Evolutionary conservation across 2,888 invertebrate genomes (phyloP).

Genomic region (Acanthosepion esculentum): DNA sequence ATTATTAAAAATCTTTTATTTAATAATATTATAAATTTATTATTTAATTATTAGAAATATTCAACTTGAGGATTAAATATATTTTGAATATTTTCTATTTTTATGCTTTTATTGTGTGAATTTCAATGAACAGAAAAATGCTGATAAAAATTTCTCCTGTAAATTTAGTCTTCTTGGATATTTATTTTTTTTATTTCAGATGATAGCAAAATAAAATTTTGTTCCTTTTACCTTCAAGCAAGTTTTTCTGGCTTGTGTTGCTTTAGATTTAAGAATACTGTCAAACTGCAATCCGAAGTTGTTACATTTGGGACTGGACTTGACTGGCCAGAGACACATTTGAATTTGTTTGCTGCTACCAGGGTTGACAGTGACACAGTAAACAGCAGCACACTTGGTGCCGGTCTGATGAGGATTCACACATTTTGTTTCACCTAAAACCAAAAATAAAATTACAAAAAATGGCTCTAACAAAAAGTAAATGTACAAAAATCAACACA

Average conservation of each 20-base stretch:
- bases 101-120: too few species aligned
- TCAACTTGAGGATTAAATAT: too few species aligned
- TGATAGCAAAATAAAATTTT: not conserved
- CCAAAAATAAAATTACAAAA: not conserved
- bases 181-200: too few species aligned
- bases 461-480: not conserved
- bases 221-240: slow-evolving; percentile 59
- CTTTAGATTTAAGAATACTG: slow-evolving; percentile 56
- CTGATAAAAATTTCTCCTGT: too few species aligned
- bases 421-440: slow-evolving; percentile 54
- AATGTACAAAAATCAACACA: too few species aligned
- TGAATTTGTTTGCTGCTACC: slow-evolving; percentile 55
- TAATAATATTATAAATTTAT: too few species aligned
- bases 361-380: slow-evolving; percentile 56
- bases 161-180: too few species aligned
- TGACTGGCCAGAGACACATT: slow-evolving; percentile 54
- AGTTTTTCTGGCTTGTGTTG: slow-evolving; percentile 63
- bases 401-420: slow-evolving; percentile 56
- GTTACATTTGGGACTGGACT: slow-evolving; percentile 50
- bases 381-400: slow-evolving; percentile 67
- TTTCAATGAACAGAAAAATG: too few species aligned
- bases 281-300: slow-evolving; percentile 54
- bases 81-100: too few species aligned
- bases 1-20: too few species aligned
- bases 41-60: too few species aligned